phyloP scores from a whole-genome alignment of 2,113 vertebrate genomes.

The Clupea harengus region DNA sequence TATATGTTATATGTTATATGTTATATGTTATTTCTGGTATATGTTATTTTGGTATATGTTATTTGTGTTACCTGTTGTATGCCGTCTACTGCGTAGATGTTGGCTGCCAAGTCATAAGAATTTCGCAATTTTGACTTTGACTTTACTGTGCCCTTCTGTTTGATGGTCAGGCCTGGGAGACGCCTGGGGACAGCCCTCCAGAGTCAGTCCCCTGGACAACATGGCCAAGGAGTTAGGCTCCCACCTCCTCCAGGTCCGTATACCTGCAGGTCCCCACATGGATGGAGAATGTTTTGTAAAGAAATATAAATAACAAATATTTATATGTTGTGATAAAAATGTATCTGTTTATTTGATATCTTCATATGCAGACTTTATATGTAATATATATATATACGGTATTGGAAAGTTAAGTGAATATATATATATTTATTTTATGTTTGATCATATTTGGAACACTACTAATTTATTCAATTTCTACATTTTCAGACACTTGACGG shows the following conservation, averaged over 20 bases:
- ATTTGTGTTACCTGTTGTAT: too few species aligned
- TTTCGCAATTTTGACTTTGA: too few species aligned
- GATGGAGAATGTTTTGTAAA: not conserved
- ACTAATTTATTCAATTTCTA: not conserved
- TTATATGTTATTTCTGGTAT: too few species aligned
- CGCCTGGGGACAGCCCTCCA: slow-evolving; percentile 81
- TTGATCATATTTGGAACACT: too few species aligned
- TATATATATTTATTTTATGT: not conserved
- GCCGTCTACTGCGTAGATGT: too few species aligned
- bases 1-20: too few species aligned
- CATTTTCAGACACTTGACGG: slow-evolving; percentile 86
- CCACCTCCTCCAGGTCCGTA: slow-evolving; percentile 85
- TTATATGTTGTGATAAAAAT: not conserved
- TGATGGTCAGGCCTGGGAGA: slow-evolving; percentile 81
- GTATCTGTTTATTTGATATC: too few species aligned
- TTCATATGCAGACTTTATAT: too few species aligned
- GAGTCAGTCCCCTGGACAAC: slow-evolving; percentile 80
- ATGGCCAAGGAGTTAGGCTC: slow-evolving; percentile 91
- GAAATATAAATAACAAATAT: not conserved
- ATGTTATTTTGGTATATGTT: too few species aligned
- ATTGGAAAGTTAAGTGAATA: too few species aligned
- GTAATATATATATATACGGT: too few species aligned
- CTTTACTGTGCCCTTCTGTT: not conserved
- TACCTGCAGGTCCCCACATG: not conserved
- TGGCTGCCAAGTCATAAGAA: too few species aligned